Percentiles rank a stretch among this genome's conserved stretches.
Conservation (phyloP, 2,888 invertebrate genomes). For the Neoascia interrupta region DNA sequence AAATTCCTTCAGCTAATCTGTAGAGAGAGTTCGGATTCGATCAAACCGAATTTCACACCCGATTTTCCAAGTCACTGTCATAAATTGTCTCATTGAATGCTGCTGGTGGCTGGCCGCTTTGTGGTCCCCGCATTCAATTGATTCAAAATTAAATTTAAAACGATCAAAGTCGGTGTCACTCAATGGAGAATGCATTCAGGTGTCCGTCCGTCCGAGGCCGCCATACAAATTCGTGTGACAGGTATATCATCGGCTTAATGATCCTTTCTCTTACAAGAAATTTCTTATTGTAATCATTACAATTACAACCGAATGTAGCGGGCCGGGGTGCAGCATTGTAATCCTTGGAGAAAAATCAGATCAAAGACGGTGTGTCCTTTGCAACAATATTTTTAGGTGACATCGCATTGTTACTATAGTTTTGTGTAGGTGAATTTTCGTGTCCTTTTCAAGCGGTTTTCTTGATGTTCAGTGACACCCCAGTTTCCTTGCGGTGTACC, state of each 20-base stretch:
- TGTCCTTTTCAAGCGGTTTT: constrained; percentile 26
- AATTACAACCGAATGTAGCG: constrained; percentile 22
- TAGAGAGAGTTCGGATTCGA: too few relatives aligned
- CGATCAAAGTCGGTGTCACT: constrained; percentile 61
- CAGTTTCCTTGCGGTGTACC: constrained; percentile 52
- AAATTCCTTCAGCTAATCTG: constrained; percentile 24
- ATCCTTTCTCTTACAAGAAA: constrained; percentile 4
- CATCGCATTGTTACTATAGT: constrained; percentile 56
- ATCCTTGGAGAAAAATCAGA: constrained; percentile 47
- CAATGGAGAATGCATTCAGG: constrained; percentile 28
- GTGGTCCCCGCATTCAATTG: constrained; percentile 63
- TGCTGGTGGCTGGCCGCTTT: constrained; percentile 46
- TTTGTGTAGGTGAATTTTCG: constrained; percentile 14
- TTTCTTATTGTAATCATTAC: constrained; percentile 34
- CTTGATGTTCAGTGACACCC: constrained; percentile 38
- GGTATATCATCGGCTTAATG: constrained; percentile 68
- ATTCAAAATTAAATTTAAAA: constrained; percentile 27
- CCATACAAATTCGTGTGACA: constrained; percentile 39
- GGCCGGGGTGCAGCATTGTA: constrained; percentile 20
- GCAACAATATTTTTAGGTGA: constrained; percentile 61
- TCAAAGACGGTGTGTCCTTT: constrained; percentile 37
- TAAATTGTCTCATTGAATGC: constrained; percentile 48
- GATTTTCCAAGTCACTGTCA: constrained; percentile 42
- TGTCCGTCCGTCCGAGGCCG: constrained; percentile 22
- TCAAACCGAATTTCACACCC: constrained; percentile 57